A percentile compares a stretch with the other conserved stretches of the same genome.
Conservation (phyloP, 2,888 invertebrate genomes). For the Drosophila leonis region DNA sequence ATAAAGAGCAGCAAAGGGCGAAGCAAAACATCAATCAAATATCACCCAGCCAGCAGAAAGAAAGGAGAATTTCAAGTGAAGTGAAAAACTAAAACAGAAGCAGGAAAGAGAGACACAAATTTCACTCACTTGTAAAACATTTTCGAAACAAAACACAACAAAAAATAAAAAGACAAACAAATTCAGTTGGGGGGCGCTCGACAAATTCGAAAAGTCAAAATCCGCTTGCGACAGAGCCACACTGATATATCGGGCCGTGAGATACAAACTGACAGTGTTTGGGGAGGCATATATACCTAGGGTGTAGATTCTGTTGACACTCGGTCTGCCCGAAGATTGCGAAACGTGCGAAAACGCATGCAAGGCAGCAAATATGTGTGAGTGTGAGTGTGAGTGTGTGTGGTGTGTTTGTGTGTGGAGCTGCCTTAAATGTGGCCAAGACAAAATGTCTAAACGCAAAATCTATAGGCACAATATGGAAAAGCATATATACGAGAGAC, state of each 20-base stretch:
- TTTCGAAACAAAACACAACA: conserved; percentile 38
- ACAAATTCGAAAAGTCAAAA: conserved; percentile 65
- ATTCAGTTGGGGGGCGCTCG: conserved; percentile 29
- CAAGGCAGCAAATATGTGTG: conserved; percentile 15
- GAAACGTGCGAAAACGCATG: conserved; percentile 55
- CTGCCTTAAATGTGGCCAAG: conserved; percentile 33
- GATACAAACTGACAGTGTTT: conserved; percentile 24
- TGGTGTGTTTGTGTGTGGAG: neutral
- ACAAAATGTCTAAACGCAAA: conserved; percentile 20
- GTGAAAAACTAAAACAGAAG: conserved; percentile 32
- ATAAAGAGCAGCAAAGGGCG: conserved; percentile 54
- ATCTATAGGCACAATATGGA: neutral
- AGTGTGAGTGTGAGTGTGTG: neutral
- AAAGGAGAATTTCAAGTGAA: conserved; percentile 14
- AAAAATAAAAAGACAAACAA: conserved; percentile 16
- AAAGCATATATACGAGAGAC: neutral
- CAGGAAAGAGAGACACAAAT: conserved; percentile 44
- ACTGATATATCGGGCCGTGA: conserved; percentile 20
- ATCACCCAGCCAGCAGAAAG: conserved; percentile 28
- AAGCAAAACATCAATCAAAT: conserved; percentile 71
- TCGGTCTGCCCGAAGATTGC: conserved; percentile 36
- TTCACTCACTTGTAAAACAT: conserved; percentile 77
- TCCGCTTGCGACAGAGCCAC: conserved; percentile 46
- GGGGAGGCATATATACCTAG: neutral
- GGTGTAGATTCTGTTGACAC: conserved; percentile 52